These are phyloP conservation scores for Nematolebias whitei DNA, from an alignment of 2,113 vertebrate species.

Conservation along the genomic window DNA sequence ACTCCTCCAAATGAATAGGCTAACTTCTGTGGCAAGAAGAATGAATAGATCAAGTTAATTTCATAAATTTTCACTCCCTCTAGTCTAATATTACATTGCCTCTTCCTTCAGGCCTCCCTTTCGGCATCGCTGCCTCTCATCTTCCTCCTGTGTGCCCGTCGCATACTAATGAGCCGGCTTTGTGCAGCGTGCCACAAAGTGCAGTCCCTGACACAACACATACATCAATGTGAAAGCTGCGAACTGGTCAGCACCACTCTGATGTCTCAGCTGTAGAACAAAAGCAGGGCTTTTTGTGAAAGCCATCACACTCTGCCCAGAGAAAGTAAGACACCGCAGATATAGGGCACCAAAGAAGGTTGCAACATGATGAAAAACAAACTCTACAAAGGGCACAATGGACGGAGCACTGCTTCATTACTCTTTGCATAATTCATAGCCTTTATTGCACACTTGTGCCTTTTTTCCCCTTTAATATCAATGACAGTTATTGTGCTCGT, in stretches of 20 bases:
- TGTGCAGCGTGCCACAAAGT: slow-evolving; percentile 65
- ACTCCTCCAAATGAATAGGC: slow-evolving; percentile 50
- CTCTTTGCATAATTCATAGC: not conserved
- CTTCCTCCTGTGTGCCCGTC: slow-evolving; percentile 44
- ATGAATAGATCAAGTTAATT: slow-evolving; percentile 65
- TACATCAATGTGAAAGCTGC: slow-evolving; percentile 72
- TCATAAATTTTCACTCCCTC: slow-evolving; percentile 58
- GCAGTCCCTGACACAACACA: slow-evolving; percentile 71
- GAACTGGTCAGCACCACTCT: slow-evolving; percentile 62
- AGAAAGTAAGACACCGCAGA: slow-evolving; percentile 43
- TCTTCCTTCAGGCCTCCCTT: slow-evolving; percentile 61
- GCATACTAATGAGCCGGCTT: slow-evolving; percentile 77
- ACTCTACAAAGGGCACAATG: slow-evolving; percentile 10
- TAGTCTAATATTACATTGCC: slow-evolving; percentile 63
- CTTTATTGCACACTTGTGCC: not conserved
- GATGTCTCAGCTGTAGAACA: slow-evolving; percentile 50
- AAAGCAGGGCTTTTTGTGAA: slow-evolving; percentile 32
- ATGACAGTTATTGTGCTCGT: not conserved
- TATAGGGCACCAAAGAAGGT: slow-evolving; percentile 42
- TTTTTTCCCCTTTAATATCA: not conserved
- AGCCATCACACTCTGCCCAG: slow-evolving; percentile 41
- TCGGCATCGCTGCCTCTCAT: slow-evolving; percentile 68
- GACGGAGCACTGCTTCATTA: slow-evolving; percentile 5
- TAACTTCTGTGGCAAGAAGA: slow-evolving; percentile 53
- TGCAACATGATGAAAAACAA: slow-evolving; percentile 4